phyloP scores from a whole-genome alignment of 2,113 vertebrate genomes.

The Smithornis capensis region DNA sequence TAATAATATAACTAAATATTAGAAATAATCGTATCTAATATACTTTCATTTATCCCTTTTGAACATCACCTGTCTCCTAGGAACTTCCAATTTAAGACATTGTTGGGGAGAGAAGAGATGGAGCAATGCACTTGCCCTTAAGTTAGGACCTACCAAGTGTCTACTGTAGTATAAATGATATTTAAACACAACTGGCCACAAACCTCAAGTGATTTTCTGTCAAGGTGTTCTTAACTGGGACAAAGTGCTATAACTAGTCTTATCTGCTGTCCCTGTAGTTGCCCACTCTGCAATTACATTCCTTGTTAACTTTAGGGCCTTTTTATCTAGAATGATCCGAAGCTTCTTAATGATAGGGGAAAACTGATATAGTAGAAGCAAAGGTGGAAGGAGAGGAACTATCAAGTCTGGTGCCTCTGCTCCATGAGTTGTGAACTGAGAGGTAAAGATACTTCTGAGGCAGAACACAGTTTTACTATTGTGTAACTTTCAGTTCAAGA shows the following conservation, averaged over 20 bases:
- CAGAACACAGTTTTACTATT: neutral
- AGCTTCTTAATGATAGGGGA: neutral
- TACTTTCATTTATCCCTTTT: neutral
- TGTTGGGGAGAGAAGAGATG: neutral
- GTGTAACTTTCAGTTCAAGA: neutral
- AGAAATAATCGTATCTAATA: neutral
- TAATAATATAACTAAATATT: neutral
- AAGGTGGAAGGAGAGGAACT: neutral
- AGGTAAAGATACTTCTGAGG: neutral
- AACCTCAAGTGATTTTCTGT: neutral
- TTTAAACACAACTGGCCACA: neutral
- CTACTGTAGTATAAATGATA: neutral
- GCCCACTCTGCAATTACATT: neutral
- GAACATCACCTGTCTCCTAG: neutral
- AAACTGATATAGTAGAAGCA: neutral
- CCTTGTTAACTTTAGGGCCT: neutral
- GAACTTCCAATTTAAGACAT: neutral
- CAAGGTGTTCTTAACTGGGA: neutral
- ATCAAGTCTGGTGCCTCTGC: neutral
- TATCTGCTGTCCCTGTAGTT: neutral
- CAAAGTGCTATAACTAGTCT: rapidly evolving
- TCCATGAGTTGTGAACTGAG: neutral
- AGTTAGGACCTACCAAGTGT: neutral
- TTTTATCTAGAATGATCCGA: neutral
- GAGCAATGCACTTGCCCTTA: neutral